These are phyloP conservation scores for Progne subis DNA, from an alignment of 2,113 vertebrate species.

Conservation along the genomic window DNA sequence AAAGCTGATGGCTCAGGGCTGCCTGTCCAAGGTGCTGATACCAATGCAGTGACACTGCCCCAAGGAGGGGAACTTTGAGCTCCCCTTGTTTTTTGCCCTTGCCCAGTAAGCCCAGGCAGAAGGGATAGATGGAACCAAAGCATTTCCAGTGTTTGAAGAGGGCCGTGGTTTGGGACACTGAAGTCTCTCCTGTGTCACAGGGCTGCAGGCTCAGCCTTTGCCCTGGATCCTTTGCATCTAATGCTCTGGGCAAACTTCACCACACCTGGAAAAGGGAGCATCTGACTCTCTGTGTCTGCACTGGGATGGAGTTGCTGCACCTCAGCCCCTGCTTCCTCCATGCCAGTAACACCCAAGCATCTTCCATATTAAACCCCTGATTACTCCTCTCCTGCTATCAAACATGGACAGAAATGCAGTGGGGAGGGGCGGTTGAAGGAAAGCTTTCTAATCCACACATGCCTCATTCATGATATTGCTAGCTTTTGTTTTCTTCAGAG, in stretches of 20 bases:
- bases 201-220: not conserved
- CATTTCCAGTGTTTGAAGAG: not conserved
- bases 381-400: not conserved
- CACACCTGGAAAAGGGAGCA: not conserved
- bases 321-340: not conserved
- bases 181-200: not conserved
- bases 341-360: not conserved
- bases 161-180: not conserved
- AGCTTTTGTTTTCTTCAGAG: not conserved
- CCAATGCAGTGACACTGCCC: not conserved
- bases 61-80: not conserved
- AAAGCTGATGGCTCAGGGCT: not conserved
- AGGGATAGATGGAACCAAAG: not conserved
- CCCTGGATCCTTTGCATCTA: not conserved
- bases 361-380: not conserved
- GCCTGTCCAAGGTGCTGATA: not conserved
- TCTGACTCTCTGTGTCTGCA: not conserved
- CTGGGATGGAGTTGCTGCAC: not conserved
- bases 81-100: not conserved
- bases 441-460: not conserved
- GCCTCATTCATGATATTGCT: not conserved
- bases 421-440: not conserved
- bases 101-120: not conserved
- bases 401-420: not conserved
- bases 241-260: not conserved